Conservation (phyloP, 2,888 invertebrate species). For the Melanotus villosus region DNA sequence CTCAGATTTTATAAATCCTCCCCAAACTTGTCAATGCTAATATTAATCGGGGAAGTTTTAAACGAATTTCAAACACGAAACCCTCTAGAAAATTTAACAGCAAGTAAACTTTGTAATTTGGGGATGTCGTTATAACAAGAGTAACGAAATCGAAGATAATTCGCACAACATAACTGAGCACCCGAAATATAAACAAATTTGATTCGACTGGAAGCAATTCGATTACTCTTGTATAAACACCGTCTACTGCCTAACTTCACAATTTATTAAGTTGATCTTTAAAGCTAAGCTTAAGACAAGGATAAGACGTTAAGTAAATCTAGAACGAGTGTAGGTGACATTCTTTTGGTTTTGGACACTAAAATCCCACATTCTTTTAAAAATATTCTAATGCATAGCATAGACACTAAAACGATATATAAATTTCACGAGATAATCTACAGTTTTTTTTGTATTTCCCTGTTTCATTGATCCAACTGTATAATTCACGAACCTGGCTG, state of each 20-base stretch:
- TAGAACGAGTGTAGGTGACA: background rate
- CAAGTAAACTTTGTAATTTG: conserved; percentile 5
- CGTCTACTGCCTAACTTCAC: conserved; percentile 10
- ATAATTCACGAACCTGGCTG: too few relatives aligned
- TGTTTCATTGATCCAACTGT: too few relatives aligned
- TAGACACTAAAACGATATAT: background rate
- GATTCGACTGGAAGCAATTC: background rate
- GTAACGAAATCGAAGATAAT: background rate
- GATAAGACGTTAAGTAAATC: background rate
- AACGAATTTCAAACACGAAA: too few relatives aligned
- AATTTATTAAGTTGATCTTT: conserved; percentile 10
- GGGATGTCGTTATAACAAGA: background rate
- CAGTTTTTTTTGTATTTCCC: too few relatives aligned
- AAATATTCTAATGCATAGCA: background rate
- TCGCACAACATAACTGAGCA: background rate
- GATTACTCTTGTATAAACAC: conserved; percentile 16
- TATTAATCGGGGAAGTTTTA: background rate
- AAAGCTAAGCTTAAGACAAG: conserved; percentile 7
- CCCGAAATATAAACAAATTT: conserved; percentile 8
- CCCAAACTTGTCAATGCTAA: background rate
- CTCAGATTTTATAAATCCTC: background rate
- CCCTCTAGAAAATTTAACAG: background rate
- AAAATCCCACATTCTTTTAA: background rate
- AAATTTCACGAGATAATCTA: too few relatives aligned
- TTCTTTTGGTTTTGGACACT: background rate